phyloP scores from a whole-genome alignment of 2,888 invertebrate genomes.

The Morpho achilles region DNA sequence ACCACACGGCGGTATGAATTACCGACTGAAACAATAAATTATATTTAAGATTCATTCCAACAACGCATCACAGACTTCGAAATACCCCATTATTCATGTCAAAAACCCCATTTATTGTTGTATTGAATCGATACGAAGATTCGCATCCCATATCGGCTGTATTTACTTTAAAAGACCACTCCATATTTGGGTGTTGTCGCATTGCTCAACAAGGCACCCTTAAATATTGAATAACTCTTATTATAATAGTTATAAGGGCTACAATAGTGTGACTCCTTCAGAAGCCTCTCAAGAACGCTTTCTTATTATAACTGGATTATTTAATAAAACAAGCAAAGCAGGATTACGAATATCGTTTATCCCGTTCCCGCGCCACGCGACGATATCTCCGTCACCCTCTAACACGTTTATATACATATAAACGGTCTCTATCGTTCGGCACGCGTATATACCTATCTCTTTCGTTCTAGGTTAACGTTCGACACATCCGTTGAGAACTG shows the following conservation, averaged over 20 bases:
- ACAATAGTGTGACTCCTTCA: slow-evolving; percentile 12
- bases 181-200: slow-evolving; percentile 8
- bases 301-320: slow-evolving; percentile 62
- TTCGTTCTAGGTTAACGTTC: slow-evolving; percentile 57
- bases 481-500: slow-evolving; percentile 61
- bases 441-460: slow-evolving; percentile 44
- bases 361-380: slow-evolving; percentile 59
- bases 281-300: slow-evolving; percentile 29
- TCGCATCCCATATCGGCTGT: slow-evolving; percentile 4
- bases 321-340: slow-evolving; percentile 42
- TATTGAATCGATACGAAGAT: not conserved
- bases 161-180: slow-evolving; percentile 8
- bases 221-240: slow-evolving; percentile 11
- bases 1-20: too few species aligned
- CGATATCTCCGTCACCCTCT: slow-evolving; percentile 34
- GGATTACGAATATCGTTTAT: slow-evolving; percentile 36
- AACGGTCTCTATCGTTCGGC: slow-evolving; percentile 26
- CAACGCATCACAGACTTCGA: too few species aligned
- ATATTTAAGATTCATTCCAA: too few species aligned
- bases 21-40: too few species aligned
- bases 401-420: slow-evolving; percentile 11
- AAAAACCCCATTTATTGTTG: not conserved
- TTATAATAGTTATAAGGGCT: slow-evolving; percentile 10
- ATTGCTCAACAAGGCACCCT: not conserved
- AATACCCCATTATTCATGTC: too few species aligned